Evolutionary conservation across 2,797 vertebrate genomes (phyloP).

Genomic region (Pyrocephalus nanus): DNA sequence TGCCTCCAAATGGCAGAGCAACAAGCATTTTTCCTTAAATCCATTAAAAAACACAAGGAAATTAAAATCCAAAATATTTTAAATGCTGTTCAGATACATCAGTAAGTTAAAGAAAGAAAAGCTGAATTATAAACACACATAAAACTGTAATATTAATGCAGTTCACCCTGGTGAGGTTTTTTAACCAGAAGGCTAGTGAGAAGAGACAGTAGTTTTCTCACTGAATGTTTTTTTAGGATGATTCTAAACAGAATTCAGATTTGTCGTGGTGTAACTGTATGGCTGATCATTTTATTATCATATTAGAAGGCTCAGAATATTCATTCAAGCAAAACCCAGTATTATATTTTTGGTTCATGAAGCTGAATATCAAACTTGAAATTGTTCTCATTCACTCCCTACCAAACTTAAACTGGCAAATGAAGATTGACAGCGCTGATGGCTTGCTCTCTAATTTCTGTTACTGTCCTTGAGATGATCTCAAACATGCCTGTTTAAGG

Average conservation of each 20-base stretch:
- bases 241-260: not conserved
- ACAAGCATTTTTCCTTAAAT: not conserved
- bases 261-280: not conserved
- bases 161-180: not conserved
- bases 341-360: not conserved
- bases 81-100: not conserved
- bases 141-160: not conserved
- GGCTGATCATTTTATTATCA: not conserved
- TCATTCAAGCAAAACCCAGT: not conserved
- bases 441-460: not conserved
- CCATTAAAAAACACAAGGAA: not conserved
- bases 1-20: not conserved
- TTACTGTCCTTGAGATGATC: not conserved
- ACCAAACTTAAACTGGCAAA: not conserved
- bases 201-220: not conserved
- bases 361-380: not conserved
- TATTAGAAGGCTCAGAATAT: not conserved
- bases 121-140: not conserved
- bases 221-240: not conserved
- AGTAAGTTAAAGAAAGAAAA: not conserved
- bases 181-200: not conserved
- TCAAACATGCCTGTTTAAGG: not conserved
- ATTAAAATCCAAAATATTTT: not conserved
- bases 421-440: not conserved
- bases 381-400: not conserved